A percentile compares a stretch with the other conserved stretches of the same genome.
These are phyloP conservation scores for Bufo bufo DNA, from an alignment of 2,113 vertebrate species.

Conservation along the genomic window DNA sequence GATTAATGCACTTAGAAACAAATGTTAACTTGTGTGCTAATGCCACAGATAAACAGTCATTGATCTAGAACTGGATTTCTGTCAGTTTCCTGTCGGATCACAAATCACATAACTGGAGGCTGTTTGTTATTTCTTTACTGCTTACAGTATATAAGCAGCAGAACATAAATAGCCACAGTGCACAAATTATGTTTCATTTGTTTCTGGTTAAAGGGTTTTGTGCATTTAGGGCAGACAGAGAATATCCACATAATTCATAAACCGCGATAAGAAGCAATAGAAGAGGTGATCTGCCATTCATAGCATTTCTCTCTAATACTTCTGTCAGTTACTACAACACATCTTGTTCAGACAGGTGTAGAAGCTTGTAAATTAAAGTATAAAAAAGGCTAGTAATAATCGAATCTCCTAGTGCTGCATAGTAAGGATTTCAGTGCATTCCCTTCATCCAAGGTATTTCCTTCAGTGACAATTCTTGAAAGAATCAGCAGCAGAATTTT, in stretches of 20 bases:
- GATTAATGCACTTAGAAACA: background rate
- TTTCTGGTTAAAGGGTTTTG: background rate
- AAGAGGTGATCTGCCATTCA: background rate
- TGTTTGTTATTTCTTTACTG: slow-evolving; percentile 24
- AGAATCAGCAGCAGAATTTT: slow-evolving; percentile 19
- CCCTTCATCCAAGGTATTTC: slow-evolving; percentile 25
- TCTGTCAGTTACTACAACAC: background rate
- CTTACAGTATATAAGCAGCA: slow-evolving; percentile 19
- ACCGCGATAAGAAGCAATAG: background rate
- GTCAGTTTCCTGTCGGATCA: slow-evolving; percentile 32
- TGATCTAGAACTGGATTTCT: slow-evolving; percentile 15
- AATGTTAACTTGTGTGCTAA: background rate
- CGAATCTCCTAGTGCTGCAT: background rate
- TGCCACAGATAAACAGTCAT: background rate
- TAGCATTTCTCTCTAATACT: background rate
- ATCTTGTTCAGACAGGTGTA: background rate
- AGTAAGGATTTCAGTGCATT: slow-evolving; percentile 1
- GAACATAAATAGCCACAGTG: slow-evolving; percentile 23
- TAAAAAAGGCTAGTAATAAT: slow-evolving; percentile 6
- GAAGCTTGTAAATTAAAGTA: slow-evolving; percentile 1
- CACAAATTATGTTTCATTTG: slow-evolving; percentile 24
- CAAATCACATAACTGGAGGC: slow-evolving; percentile 32
- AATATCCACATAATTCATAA: background rate
- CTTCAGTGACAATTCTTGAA: slow-evolving; percentile 49
- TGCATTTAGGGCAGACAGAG: background rate